These are phyloP conservation scores for Stigmatopora nigra DNA, from an alignment of 2,113 vertebrate species.

Conservation along the genomic window DNA sequence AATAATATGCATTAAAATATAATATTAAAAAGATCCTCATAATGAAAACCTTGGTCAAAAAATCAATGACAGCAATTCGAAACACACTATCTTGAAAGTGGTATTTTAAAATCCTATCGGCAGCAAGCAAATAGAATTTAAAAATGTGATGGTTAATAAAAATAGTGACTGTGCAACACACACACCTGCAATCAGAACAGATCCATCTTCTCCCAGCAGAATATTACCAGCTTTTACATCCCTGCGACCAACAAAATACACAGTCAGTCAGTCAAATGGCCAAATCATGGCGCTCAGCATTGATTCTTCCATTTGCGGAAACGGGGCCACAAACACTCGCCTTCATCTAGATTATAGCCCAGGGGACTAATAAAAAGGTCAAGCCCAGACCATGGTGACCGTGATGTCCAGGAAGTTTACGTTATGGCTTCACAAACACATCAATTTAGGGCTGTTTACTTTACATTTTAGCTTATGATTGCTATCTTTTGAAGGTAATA, in stretches of 20 bases:
- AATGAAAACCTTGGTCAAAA: not conserved
- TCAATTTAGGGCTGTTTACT: not conserved
- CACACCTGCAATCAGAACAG: constrained; percentile 98
- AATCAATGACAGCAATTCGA: not conserved
- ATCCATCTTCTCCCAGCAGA: constrained; percentile 95
- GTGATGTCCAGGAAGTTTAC: constrained; percentile 41
- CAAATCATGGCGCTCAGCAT: constrained; percentile 45
- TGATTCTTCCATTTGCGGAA: constrained; percentile 47
- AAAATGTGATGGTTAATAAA: not conserved
- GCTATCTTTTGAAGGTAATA: not conserved
- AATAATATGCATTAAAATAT: not conserved
- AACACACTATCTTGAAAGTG: not conserved
- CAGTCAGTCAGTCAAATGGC: constrained; percentile 30
- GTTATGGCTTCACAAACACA: constrained; percentile 2
- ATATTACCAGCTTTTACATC: constrained; percentile 99
- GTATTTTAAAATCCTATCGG: not conserved
- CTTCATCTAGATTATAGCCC: constrained; percentile 40
- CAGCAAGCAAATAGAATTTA: not conserved
- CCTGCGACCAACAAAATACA: constrained; percentile 69
- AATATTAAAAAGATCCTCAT: not conserved
- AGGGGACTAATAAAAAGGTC: constrained; percentile 15
- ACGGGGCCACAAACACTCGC: constrained; percentile 20
- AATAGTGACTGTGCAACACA: constrained; percentile 35
- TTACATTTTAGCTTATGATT: not conserved
- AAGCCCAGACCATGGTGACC: constrained; percentile 32